Evolutionary conservation across 2,797 vertebrate genomes (phyloP).

Genomic region (Pseudochaenichthys georgianus): DNA sequence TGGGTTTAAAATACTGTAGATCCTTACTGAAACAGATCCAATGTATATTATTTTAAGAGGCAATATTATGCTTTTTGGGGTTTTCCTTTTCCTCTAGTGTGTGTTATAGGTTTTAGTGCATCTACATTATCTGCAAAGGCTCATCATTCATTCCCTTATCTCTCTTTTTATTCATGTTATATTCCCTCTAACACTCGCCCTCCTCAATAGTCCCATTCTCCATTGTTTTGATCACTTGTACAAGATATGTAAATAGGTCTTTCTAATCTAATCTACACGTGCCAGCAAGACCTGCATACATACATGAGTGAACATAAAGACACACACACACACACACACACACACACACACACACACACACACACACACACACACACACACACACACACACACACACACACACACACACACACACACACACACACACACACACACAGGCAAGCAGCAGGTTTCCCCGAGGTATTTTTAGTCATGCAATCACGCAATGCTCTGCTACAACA

Average conservation of each 20-base stretch:
- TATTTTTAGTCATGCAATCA: slow-evolving; percentile 39
- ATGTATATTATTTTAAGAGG: neutral
- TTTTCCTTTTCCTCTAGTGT: too few species aligned
- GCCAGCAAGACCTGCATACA: slow-evolving; percentile 11
- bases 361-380: too few species aligned
- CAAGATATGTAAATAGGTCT: neutral
- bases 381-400: neutral
- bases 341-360: too few species aligned
- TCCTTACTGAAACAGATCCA: neutral
- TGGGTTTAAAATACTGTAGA: neutral
- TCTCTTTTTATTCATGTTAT: too few species aligned
- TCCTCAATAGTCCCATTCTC: neutral
- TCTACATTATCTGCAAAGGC: too few species aligned
- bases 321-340: too few species aligned
- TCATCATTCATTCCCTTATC: too few species aligned
- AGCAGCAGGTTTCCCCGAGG: slow-evolving; percentile 27
- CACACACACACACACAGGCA: neutral
- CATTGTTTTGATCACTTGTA: neutral
- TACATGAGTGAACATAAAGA: neutral
- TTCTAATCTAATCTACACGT: neutral
- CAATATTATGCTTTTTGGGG: too few species aligned
- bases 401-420: neutral
- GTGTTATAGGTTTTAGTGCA: too few species aligned
- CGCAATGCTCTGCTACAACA: slow-evolving; percentile 9
- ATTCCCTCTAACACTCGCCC: too few species aligned